Conservation (phyloP, 2,113 vertebrate species). For the Pyxicephalus adspersus region DNA sequence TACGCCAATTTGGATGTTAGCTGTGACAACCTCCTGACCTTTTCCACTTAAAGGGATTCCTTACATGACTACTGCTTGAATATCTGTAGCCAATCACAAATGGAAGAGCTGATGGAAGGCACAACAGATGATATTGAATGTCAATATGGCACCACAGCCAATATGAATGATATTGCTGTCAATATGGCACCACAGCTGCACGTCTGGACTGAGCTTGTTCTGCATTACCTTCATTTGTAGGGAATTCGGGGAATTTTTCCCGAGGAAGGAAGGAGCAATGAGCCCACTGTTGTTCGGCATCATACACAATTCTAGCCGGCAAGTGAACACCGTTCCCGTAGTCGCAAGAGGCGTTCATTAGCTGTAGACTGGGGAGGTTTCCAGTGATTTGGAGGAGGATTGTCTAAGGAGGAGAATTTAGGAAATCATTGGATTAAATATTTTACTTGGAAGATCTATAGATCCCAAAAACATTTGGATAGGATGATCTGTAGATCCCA, state of each 20-base stretch:
- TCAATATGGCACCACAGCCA: too few relatives aligned
- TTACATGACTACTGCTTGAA: too few relatives aligned
- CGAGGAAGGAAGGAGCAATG: constrained; percentile 85
- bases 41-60: too few relatives aligned
- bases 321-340: constrained; percentile 80
- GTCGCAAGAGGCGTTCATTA: constrained; percentile 87
- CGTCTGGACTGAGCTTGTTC: not conserved
- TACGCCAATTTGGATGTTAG: not conserved
- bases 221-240: constrained; percentile 75
- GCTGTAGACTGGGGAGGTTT: constrained; percentile 85
- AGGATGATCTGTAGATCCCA: too few relatives aligned
- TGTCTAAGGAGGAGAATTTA: constrained; percentile 65
- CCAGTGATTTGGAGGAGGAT: constrained; percentile 93
- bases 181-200: not conserved
- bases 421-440: not conserved
- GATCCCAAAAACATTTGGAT: too few relatives aligned
- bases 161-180: too few relatives aligned
- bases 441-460: too few relatives aligned
- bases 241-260: constrained; percentile 77
- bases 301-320: constrained; percentile 77
- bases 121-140: too few relatives aligned
- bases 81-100: too few relatives aligned
- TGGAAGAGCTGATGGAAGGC: too few relatives aligned
- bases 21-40: not conserved
- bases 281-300: constrained; percentile 82